These are phyloP conservation scores for Grus americana DNA, from an alignment of 2,113 vertebrate genomes.

Conservation along the genomic window DNA sequence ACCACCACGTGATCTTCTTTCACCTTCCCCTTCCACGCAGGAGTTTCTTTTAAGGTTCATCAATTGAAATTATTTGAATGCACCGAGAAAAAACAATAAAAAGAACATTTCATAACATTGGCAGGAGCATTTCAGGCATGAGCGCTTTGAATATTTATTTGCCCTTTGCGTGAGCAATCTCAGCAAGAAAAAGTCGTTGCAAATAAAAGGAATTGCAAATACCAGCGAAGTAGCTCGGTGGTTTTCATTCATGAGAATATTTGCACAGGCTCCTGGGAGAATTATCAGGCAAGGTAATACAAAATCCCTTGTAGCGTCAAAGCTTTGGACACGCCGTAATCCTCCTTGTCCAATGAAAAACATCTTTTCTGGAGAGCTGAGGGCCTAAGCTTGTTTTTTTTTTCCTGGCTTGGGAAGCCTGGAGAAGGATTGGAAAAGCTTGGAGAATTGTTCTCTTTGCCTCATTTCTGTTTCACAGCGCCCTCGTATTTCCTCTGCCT, in stretches of 20 bases:
- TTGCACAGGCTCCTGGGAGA: conserved; percentile 21
- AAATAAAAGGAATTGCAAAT: conserved; percentile 58
- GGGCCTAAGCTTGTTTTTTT: background rate
- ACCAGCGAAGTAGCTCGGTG: background rate
- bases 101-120: background rate
- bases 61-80: background rate
- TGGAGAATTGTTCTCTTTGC: background rate
- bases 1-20: background rate
- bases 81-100: background rate
- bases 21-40: background rate
- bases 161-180: conserved; percentile 22
- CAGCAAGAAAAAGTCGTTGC: background rate
- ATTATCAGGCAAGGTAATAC: background rate
- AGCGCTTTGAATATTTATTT: conserved; percentile 49
- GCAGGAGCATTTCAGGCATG: background rate
- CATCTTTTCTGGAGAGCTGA: background rate
- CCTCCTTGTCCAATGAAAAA: background rate
- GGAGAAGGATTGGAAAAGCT: background rate
- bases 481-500: background rate
- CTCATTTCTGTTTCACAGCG: rapidly evolving
- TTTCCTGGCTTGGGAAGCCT: background rate
- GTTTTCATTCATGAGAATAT: conserved; percentile 28
- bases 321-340: background rate
- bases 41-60: background rate
- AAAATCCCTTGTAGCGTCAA: background rate